Evolutionary conservation across 2,113 vertebrate genomes (phyloP), one percentile per base, ranked within the genome.

Genomic region (Mustelus asterias): DNA sequence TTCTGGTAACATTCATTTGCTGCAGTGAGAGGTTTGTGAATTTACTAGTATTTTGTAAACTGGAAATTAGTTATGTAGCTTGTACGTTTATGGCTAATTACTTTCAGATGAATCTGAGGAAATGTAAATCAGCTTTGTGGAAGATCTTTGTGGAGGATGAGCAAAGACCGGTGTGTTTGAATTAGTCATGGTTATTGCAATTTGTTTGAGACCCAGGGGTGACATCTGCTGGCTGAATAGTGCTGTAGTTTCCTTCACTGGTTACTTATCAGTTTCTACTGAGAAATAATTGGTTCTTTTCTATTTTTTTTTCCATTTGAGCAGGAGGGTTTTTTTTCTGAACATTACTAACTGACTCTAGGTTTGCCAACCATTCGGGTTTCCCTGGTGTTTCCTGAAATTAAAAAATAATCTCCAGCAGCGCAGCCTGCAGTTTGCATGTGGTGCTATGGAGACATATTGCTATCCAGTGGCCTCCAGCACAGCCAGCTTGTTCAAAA

Each of bases 151-250:
- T 29, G 18, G 22, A 48, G 80, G 85, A 26, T 88, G 85, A 13
- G 26, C 24, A 88, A 54, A 88, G 85, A 11, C 26, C 1, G 37
- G 80, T 83, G 80, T 83, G 16, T 37, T n/a, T 83, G 80, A n/a
- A 10, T 76, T 76, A 76, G 63, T 65, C 63, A 16, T 9, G 22
- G 69, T 76, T 11, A 9, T 72, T 72, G 70, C n/a, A 4, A 89
- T 58, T 90, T 90, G 54, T 16, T 58, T 16, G 5, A 58, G 11
- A 58, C 13, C 13, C 54, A 33, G 29, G 33, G 13, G 29, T 90
- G 88, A 90, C 88, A 54, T 90, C 54, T 90, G 11, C 54, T 90
- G 88, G 88, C 88, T 90, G 85, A 88, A 54, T 41, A 88, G 6
- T 88, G 24, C 41, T 26, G 26, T 26, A 33, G 26, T 60, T 90